A percentile compares a stretch with the other conserved stretches of the same genome.
Conservation (phyloP, 2,113 vertebrate genomes). For the Phasianus colchicus region DNA sequence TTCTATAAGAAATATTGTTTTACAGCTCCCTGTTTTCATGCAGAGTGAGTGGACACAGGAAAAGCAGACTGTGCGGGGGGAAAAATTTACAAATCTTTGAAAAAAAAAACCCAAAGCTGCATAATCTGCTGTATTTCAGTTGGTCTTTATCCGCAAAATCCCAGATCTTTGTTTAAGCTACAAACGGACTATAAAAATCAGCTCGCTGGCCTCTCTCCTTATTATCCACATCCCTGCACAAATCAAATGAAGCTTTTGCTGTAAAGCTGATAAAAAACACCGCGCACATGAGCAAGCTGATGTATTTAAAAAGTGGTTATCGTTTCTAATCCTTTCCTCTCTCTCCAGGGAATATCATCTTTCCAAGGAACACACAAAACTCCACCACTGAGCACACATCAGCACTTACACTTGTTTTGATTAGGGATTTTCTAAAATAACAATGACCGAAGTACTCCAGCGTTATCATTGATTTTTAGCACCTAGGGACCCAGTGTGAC, state of each 20-base stretch:
- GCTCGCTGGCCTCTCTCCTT: conserved; percentile 74
- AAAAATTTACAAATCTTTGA: conserved; percentile 77
- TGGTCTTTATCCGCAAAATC: conserved; percentile 80
- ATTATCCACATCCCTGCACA: conserved; percentile 79
- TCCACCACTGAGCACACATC: conserved; percentile 41
- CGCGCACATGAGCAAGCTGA: conserved; percentile 60
- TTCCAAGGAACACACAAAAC: conserved; percentile 60
- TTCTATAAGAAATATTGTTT: conserved; percentile 46
- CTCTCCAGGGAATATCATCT: conserved; percentile 70
- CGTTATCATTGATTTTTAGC: conserved; percentile 69
- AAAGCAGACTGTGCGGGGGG: not conserved
- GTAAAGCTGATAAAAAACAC: conserved; percentile 77
- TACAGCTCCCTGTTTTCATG: conserved; percentile 52
- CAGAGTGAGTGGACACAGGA: conserved; percentile 38
- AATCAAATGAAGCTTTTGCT: conserved; percentile 80
- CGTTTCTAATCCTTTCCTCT: conserved; percentile 73
- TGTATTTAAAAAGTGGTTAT: conserved; percentile 77
- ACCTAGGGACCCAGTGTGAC: conserved; percentile 22
- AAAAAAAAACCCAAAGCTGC: conserved; percentile 64
- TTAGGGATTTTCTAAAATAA: conserved; percentile 76
- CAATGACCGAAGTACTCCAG: conserved; percentile 56
- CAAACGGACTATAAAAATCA: conserved; percentile 79
- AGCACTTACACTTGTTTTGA: conserved; percentile 71
- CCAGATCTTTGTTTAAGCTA: conserved; percentile 83
- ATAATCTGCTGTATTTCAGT: conserved; percentile 82